Percentiles rank a stretch among this genome's conserved stretches.
Conservation (phyloP, 2,888 invertebrate genomes). For the Bombyx huttoni region DNA sequence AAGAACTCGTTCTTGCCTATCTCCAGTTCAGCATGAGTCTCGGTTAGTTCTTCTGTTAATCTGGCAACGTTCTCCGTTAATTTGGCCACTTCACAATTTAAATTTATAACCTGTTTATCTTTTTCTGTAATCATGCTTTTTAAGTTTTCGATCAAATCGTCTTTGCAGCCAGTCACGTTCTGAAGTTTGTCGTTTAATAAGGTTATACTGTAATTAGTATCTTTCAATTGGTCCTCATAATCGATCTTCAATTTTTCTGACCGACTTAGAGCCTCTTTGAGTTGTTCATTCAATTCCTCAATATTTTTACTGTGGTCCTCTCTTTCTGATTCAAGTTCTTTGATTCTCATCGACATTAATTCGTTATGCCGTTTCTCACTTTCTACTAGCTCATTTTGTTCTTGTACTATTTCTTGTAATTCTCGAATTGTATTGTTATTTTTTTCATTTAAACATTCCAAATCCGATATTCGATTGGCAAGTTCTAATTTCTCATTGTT, state of each 20-base stretch:
- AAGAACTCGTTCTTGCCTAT: conserved; percentile 43
- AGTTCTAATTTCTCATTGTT: background rate
- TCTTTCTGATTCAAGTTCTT: conserved; percentile 20
- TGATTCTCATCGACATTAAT: conserved; percentile 16
- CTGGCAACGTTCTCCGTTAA: conserved; percentile 27
- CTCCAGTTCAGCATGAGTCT: conserved; percentile 46
- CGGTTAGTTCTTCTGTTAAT: conserved; percentile 41
- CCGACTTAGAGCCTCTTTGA: conserved; percentile 17
- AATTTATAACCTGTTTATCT: conserved; percentile 36
- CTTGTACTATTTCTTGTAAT: conserved; percentile 18
- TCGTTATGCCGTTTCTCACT: conserved; percentile 20
- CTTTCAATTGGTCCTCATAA: conserved; percentile 52
- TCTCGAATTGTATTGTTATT: conserved; percentile 17
- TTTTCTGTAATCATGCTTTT: conserved; percentile 38
- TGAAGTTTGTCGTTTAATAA: conserved; percentile 51
- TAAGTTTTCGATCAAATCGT: conserved; percentile 37
- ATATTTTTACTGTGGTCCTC: conserved; percentile 21
- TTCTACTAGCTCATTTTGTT: conserved; percentile 20
- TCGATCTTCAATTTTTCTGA: conserved; percentile 38
- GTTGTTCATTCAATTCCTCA: conserved; percentile 15
- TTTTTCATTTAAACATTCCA: conserved; percentile 8
- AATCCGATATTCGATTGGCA: background rate
- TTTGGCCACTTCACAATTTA: conserved; percentile 50
- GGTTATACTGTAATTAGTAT: conserved; percentile 40
- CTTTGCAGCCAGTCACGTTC: conserved; percentile 36